Evolutionary conservation across 35 echinoderm and acorn worm species (phyloP).

Genomic region (Heliocidaris tuberculata): DNA sequence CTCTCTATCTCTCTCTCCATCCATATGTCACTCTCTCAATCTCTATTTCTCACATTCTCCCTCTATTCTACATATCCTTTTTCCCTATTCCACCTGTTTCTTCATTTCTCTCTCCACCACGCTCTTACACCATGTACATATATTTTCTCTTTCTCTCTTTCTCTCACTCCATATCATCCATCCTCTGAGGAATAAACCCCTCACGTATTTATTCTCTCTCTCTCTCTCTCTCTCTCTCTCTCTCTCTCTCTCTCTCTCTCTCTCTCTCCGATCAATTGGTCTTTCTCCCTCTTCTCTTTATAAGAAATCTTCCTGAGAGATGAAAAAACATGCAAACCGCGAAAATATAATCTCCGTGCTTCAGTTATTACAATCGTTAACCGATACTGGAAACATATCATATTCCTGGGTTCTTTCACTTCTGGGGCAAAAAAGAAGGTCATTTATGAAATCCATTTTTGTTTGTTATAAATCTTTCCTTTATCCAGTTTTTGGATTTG

Average conservation of each 20-base stretch:
- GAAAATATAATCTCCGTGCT: neutral
- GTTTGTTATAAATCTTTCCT: neutral
- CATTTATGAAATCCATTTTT: neutral
- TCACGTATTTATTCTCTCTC: too few relatives aligned
- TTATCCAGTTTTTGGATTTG: neutral
- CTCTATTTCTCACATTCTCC: neutral
- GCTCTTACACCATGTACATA: neutral
- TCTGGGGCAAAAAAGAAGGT: neutral
- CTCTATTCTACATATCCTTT: neutral
- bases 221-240: too few relatives aligned
- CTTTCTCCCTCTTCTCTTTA: neutral
- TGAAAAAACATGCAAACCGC: neutral
- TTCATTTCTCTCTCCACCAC: neutral
- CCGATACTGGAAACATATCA: neutral
- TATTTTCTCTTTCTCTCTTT: neutral
- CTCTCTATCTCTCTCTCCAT: too few relatives aligned
- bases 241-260: too few relatives aligned
- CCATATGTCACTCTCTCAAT: too few relatives aligned
- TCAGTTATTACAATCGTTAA: neutral
- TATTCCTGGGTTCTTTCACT: neutral
- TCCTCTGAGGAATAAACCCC: neutral
- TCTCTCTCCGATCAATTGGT: neutral
- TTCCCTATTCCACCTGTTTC: neutral
- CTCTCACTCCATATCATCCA: neutral
- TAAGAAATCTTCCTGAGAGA: neutral